Conservation (phyloP, 2,888 invertebrate genomes). For the Aleiodes leptofemur region DNA sequence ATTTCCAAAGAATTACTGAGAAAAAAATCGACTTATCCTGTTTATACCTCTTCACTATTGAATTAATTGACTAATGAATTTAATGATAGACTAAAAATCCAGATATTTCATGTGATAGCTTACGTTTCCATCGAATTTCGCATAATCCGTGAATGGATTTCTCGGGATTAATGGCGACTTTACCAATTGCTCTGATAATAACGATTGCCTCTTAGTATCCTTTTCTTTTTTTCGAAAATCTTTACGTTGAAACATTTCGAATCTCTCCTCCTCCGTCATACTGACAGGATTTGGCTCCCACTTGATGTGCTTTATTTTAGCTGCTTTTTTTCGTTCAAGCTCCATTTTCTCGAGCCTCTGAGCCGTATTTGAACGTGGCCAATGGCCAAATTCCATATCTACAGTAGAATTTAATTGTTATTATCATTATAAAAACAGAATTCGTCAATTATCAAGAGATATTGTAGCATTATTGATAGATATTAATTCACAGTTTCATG, state of each 20-base stretch:
- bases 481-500: too few species aligned
- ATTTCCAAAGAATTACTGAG: too few species aligned
- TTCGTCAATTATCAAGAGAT: background rate
- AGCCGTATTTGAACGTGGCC: conserved; percentile 91
- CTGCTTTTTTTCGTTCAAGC: conserved; percentile 87
- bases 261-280: conserved; percentile 78
- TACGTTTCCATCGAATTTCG: conserved; percentile 91
- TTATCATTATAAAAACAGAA: background rate
- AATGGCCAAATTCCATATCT: conserved; percentile 77
- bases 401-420: conserved; percentile 1
- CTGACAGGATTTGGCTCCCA: conserved; percentile 80
- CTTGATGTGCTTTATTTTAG: conserved; percentile 86
- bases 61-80: too few species aligned
- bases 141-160: conserved; percentile 93
- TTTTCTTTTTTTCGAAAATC: conserved; percentile 68
- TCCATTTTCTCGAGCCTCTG: conserved; percentile 93
- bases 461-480: background rate
- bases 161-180: conserved; percentile 86
- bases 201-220: conserved; percentile 76
- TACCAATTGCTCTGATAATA: conserved; percentile 85
- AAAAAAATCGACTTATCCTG: too few species aligned
- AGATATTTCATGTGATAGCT: conserved; percentile 39
- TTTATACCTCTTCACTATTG: too few species aligned
- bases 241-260: conserved; percentile 79
- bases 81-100: too few species aligned